Base-by-base conservation (phyloP, 2,888 invertebrate species). In the Smittia sp. region DNA sequence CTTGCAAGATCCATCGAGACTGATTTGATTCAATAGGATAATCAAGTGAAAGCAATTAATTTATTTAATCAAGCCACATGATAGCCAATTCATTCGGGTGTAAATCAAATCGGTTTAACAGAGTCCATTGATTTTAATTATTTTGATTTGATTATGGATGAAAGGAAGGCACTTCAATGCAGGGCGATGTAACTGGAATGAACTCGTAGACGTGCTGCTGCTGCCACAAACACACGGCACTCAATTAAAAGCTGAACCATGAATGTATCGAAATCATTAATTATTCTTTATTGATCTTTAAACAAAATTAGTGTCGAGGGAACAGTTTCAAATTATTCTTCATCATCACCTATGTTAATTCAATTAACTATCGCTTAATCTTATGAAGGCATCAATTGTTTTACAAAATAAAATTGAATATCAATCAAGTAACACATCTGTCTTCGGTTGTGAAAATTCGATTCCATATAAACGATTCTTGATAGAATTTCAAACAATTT, bases 331-430 rank as follows among this genome's bases (percentile, higher is more conserved):
- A 58, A 58, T 18, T 58, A 18, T 18, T 15, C 9, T 9, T 46
- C 58, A 18, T 63, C 27, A 63, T 69, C 68, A 69, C 25, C 15
- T 69, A 69, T 69, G 38, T 41, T 38, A 69, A 27, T 69, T 69
- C 54, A 68, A 68, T 68, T 54, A 27, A 69, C 27, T 69, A 41
- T 11, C 9, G 52, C 69, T 69, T 69, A 46, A 39, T 66, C 25
- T 39, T 66, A 66, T 66, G 27, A 66, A 66, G 66, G 66, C 66
- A 66, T 32, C 66, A 66, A 66, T 66, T 66, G 39, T 63, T 27
- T 63, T 58, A 63, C 24, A 25, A 63, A 63, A 27, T 63, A 63
- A 58, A 13, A 2, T 58, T 20, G 11, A 46, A 11, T 46, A 46
- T 46, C 46, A 46, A 58, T 18, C 22, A 46, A 58, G 58, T 58